Evolutionary conservation across 2,797 vertebrate species (phyloP), one percentile per base, ranked within the genome.

Genomic region (Falco berigora): DNA sequence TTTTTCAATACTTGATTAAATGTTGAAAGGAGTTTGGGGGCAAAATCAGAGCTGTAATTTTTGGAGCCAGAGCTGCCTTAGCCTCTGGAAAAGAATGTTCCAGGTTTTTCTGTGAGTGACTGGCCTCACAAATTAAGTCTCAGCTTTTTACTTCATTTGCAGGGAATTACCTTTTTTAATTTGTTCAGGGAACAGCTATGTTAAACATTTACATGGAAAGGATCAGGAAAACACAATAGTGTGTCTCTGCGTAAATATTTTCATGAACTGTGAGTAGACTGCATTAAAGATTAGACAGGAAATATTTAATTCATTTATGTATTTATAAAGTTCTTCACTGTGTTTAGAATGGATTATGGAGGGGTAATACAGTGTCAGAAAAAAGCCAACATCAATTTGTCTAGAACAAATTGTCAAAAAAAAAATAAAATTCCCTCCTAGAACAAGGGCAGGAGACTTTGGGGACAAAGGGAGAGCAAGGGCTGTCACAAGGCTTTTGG

Each of bases 261-360:
- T 94, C 89, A 74, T 87, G 61, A 94, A 82, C 74, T 92, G 47
- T 76, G 77, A 86, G 67, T 59, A 93, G 69, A 87, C 86, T 79
- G 40, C 83, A 90, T 93, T 92, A 82, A 88, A 89, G 78, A 92
- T 88, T 91, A 95, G 83, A 53, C 79, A 77, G 88, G 38, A 89
- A 94, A 77, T 93, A 89, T 86, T 88, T 85, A 71, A 86, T 82
- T 94, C 71, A 47, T 96, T 94, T 95, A 76, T 93, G 38, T 87
- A 85, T 92, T 89, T 93, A 95, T 96, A 40, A 91, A 92, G 68
- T 80, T 79, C 83, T 83, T 79, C 85, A 75, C 6, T 92, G 83
- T 97, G 77, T 96, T 96, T 96, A 80, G 83, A 93, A 84, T 89
- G 74, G 88, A 93, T 96, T 96, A 93, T 3, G 1, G 50, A 85